phyloP scores from a whole-genome alignment of 2,113 vertebrate genomes.

The Oncorhynchus kisutch region DNA sequence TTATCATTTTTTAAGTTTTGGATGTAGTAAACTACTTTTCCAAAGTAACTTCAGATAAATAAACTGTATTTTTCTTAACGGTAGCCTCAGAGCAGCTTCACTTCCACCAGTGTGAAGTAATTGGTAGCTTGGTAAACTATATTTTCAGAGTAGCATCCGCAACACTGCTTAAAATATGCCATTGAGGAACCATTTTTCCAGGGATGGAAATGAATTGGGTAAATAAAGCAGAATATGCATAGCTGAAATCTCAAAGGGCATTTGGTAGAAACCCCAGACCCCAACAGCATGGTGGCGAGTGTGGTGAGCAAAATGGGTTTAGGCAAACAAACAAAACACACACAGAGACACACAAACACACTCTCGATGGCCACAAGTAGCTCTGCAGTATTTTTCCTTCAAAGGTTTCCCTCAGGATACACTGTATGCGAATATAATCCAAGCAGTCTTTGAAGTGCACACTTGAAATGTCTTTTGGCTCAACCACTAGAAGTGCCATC shows the following conservation, averaged over 20 bases:
- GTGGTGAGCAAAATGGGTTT: constrained; percentile 71
- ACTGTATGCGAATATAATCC: constrained; percentile 74
- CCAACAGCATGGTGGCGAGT: constrained; percentile 48
- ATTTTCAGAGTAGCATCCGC: background rate
- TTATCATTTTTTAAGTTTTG: too few relatives aligned
- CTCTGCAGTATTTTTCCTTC: constrained; percentile 72
- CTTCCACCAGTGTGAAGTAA: too few relatives aligned
- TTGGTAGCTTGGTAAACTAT: background rate
- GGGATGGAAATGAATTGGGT: background rate
- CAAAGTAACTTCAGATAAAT: too few relatives aligned
- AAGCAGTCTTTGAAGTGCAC: constrained; percentile 75
- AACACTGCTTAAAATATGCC: background rate
- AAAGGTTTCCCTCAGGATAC: constrained; percentile 77
- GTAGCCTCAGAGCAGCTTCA: too few relatives aligned
- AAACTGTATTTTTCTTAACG: too few relatives aligned
- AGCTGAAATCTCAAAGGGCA: constrained; percentile 16
- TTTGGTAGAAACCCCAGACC: constrained; percentile 43
- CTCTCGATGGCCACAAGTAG: constrained; percentile 66
- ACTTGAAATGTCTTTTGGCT: constrained; percentile 77
- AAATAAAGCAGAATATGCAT: constrained; percentile 2
- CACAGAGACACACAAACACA: constrained; percentile 36
- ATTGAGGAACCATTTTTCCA: constrained; percentile 28
- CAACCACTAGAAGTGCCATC: constrained; percentile 63
- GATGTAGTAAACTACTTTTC: too few relatives aligned
- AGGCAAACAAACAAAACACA: constrained; percentile 70